A percentile compares a stretch with the other conserved stretches of the same genome.
phyloP scores from a whole-genome alignment of 2,888 invertebrate species.

The Pristionchus fissidentatus region DNA sequence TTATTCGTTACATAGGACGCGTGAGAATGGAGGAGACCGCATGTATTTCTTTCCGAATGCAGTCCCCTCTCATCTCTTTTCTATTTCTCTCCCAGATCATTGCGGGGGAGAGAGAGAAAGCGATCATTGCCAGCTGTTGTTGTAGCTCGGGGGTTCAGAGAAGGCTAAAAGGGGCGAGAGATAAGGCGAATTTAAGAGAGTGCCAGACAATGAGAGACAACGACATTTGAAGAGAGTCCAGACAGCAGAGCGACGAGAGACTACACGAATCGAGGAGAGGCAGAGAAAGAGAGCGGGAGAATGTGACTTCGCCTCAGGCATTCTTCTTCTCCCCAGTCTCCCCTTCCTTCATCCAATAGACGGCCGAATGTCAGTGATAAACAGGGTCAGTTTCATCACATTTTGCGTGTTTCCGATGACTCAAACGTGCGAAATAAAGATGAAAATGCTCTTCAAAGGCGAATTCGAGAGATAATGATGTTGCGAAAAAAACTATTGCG shows the following conservation, averaged over 20 bases:
- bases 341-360: neutral
- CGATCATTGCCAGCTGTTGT: conserved; percentile 25
- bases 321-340: conserved; percentile 1
- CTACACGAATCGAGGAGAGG: neutral
- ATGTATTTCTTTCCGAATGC: no score
- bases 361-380: conserved; percentile 11
- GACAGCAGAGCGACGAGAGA: conserved; percentile 21
- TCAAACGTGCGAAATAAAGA: neutral
- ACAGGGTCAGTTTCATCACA: conserved; percentile 21
- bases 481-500: no score
- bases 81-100: no score
- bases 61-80: conserved; percentile 41
- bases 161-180: neutral
- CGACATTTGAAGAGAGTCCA: neutral
- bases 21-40: no score
- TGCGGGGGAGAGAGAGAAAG: conserved; percentile 27
- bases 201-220: neutral
- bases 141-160: neutral
- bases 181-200: neutral
- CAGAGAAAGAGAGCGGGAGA: neutral
- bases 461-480: no score
- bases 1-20: no score
- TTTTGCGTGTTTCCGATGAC: neutral
- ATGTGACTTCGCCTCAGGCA: neutral
- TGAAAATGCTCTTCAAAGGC: neutral